Percentiles rank a stretch among this genome's conserved stretches.
phyloP scores from a whole-genome alignment of 2,888 invertebrate genomes.

The Saturnia pavonia region DNA sequence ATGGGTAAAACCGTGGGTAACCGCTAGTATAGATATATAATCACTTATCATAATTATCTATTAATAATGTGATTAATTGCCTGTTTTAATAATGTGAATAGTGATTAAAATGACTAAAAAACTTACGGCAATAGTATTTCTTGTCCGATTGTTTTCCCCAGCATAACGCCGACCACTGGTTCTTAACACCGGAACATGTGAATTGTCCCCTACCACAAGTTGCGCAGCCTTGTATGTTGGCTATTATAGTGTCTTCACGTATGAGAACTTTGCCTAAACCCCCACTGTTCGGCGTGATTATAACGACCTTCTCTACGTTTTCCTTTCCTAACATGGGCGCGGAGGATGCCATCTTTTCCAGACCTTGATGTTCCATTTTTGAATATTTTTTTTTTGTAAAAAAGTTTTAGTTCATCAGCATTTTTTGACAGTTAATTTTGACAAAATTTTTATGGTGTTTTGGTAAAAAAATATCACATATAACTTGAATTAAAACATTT shows the following conservation, averaged over 20 bases:
- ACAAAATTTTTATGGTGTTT: neutral
- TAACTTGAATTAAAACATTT: neutral
- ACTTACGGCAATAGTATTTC: conserved; percentile 72
- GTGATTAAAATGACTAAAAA: no score
- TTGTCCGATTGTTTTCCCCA: conserved; percentile 69
- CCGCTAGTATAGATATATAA: no score
- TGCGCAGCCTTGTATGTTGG: conserved; percentile 62
- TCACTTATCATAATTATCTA: no score
- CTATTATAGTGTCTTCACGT: conserved; percentile 68
- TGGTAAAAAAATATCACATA: neutral
- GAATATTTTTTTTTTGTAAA: conserved; percentile 1
- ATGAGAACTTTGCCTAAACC: conserved; percentile 44
- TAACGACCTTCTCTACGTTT: conserved; percentile 49
- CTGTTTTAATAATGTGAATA: conserved; percentile 28
- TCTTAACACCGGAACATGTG: conserved; percentile 62
- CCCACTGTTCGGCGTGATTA: conserved; percentile 44
- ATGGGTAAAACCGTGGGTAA: no score
- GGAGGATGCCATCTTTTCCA: conserved; percentile 43
- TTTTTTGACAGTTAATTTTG: neutral
- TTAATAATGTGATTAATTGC: no score
- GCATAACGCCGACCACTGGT: conserved; percentile 69
- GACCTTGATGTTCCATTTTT: conserved; percentile 47
- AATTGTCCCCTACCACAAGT: conserved; percentile 66
- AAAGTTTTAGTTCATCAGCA: neutral
- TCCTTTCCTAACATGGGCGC: conserved; percentile 50